Evolutionary conservation across 2,888 invertebrate genomes (phyloP), one percentile per base, ranked within the genome.

Genomic region (Tupiocoris notatus): DNA sequence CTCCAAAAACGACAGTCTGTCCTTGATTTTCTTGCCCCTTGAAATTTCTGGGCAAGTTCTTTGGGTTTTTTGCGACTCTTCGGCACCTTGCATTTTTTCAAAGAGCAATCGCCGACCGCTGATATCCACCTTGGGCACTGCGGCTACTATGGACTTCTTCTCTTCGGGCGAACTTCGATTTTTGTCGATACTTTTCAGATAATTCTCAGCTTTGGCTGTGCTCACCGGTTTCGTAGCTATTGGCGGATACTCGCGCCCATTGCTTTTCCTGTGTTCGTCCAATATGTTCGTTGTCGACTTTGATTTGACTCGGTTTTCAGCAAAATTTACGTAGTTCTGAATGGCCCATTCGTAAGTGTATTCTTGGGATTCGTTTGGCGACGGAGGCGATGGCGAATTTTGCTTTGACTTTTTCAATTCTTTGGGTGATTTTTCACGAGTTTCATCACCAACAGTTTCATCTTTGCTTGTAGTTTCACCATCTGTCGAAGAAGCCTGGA

Each of bases 301-400:
- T 57, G 89, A 88, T 81, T 90, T 88, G 64, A 91, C 92, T 80
- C 92, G 88, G 70, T 81, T 82, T 79, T 84, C 83, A 7, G 84
- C 81, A 78, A 82, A 84, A 77, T 92, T 91, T 81, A 93, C 91
- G 84, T 94, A 94, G 81, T 92, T 91, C 83, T 94, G 91, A 81
- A 94, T 94, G 81, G 94, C 93, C 81, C 92, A 91, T 84, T 94
- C 94, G 83, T 93, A 94, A 0, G 93, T 93, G 84, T 93, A 94
- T 83, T 93, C 93, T 82, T 92, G 75, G 16, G 64, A 65, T 24
- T 75, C 65, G 54, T 73, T 73, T 20, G 73, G 62, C 24, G 73
- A 25, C 23, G 73, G 73, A 9, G 73, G 73, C 20, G 61, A 61
- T 23, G 73, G 73, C 39, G 73, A 73, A 57, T 62, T 73, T 18